Conservation (phyloP, 2,888 invertebrate genomes). For the Hirtodrosophila cameraria region DNA sequence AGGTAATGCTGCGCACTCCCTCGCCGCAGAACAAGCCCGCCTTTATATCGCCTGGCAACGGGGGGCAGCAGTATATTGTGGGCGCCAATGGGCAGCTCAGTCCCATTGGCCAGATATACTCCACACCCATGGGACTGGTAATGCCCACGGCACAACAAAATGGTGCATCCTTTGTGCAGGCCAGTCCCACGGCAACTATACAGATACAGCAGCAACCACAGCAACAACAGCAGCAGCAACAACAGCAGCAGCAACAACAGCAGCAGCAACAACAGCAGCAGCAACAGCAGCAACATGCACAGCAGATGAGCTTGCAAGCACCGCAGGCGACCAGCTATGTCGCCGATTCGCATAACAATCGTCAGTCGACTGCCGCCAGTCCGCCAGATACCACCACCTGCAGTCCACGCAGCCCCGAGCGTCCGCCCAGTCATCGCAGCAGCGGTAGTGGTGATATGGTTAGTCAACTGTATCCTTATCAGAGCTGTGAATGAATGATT, state of each 20-base stretch:
- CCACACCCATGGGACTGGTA: slow-evolving; percentile 83
- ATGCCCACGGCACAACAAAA: slow-evolving; percentile 82
- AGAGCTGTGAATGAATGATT: too few species aligned
- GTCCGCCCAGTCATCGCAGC: slow-evolving; percentile 83
- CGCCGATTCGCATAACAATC: slow-evolving; percentile 62
- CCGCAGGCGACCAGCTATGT: slow-evolving; percentile 45
- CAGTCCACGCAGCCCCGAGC: slow-evolving; percentile 88
- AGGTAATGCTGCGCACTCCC: slow-evolving; percentile 91
- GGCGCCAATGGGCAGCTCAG: slow-evolving; percentile 91
- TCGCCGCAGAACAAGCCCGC: slow-evolving; percentile 89
- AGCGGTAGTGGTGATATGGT: slow-evolving; percentile 84
- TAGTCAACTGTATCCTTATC: neutral
- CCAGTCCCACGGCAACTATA: slow-evolving; percentile 90
- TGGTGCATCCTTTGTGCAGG: slow-evolving; percentile 91
- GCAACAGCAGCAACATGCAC: slow-evolving; percentile 37
- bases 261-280: slow-evolving; percentile 82
- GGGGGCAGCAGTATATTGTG: slow-evolving; percentile 89
- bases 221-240: slow-evolving; percentile 61
- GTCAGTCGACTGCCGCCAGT: slow-evolving; percentile 85
- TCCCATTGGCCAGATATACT: slow-evolving; percentile 86
- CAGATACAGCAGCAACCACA: slow-evolving; percentile 86
- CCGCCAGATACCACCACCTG: slow-evolving; percentile 94
- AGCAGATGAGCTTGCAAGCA: slow-evolving; percentile 77
- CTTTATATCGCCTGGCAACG: slow-evolving; percentile 88
- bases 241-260: slow-evolving; percentile 60